Evolutionary conservation across 2,888 invertebrate species (phyloP), one percentile per base, ranked within the genome.

Genomic region (Drosophila fulvimacula): DNA sequence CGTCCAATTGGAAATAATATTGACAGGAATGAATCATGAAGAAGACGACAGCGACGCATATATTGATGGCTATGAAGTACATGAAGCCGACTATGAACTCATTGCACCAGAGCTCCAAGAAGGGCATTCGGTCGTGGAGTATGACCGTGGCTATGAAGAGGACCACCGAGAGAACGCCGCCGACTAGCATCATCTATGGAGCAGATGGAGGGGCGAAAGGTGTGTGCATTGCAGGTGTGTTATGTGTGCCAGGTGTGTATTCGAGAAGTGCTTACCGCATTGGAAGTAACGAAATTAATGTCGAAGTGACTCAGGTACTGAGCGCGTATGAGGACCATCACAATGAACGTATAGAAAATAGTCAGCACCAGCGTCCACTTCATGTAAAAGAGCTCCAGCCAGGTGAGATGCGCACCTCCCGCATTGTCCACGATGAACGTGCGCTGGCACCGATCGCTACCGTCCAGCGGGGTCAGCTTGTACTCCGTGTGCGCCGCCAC

Each of bases 321-420:
- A 27, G 79, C 81, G n/a, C 83, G 72, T 17, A 83, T 68, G 7
- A 82, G 55, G 1, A 81, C 11, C 74, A 83, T 74, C 17, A 71
- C 73, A 2, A 64, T 24, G 44, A 79, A 79, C 11, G 65, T 52
- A 27, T 83, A 81, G 48, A 69, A 55, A 32, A 82, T 58, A 39
- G 79, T 76, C 32, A 82, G 30, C 19, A 83, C 73, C 49, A 82
- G 44, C 0, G 70, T 68, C 83, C 82, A 82, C 42, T 77, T 83
- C 58, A 81, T 73, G 19, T 69, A 81, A 62, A 74, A 68, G 4
- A 82, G 52, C 27, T 83, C 81, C 61, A 77, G 53, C 74, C 81
- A 72, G 36, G 79, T 76, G 3, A 79, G 48, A 49, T 79, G 70
- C 1, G 55, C 53, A 15, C 38, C 32, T n/a, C 27, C 38, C n/a